Evolutionary conservation across 2,113 vertebrate genomes (phyloP), one percentile per base, ranked within the genome.

Genomic region (Girardinichthys multiradiatus): DNA sequence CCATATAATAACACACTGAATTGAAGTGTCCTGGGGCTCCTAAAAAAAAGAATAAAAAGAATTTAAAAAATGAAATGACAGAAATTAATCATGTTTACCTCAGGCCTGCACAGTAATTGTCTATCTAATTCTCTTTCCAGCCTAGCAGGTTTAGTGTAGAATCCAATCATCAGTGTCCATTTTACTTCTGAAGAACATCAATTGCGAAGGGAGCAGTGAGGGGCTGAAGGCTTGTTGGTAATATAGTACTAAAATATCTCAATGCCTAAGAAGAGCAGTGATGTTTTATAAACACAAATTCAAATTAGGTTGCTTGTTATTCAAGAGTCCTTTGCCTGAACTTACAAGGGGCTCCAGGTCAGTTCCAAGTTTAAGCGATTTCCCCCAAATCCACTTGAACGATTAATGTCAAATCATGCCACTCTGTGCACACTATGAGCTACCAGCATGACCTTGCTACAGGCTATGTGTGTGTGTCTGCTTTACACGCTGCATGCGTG

Each of bases 371-470:
- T 76, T 31, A 58, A 57, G 63, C 74, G 73, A 73, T 91, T 89
- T 86, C 57, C 65, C 48, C 54, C 62, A 71, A 80, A 90, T 87
- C 82, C 80, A 82, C 76, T 89, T 89, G 82, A 89, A 90, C 92
- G 85, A 90, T 90, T 87, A 75, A 91, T 89, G 82, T 87, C 75
- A 87, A 89, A 89, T 83, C 77, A 82, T 60, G 65, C 54, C 63
- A 71, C 71, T 64, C 26, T 60, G 70, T 69, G 74, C 76, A 84
- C 75, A 69, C 69, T 69, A 86, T 81, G 76, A 83, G 84, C 70
- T 88, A 70, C 70, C 67, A 75, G 59, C 48, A 59, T 67, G 77
- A 84, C 54, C 70, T 57, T 61, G 62, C 73, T 74, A 21, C 29
- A 82, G 79, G 74, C 57, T 57, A n/a, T n/a, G 58, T 26, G 35